Percentiles rank a stretch among this genome's conserved stretches.
Conservation (phyloP, 2,113 vertebrate genomes). For the Melanerpes formicivorus region DNA sequence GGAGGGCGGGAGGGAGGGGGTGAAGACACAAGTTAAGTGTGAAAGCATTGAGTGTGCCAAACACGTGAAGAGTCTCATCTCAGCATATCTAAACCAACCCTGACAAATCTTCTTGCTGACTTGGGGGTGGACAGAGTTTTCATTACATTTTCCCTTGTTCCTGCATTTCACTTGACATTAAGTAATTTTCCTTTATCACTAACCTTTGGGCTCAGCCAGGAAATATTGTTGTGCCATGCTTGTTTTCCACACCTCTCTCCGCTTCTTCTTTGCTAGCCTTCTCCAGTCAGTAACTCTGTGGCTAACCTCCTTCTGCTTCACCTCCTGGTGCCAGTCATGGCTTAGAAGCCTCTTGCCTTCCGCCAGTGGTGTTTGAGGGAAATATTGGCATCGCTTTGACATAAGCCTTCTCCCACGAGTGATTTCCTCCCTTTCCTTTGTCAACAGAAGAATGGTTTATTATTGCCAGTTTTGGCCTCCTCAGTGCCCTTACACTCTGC, state of each 20-base stretch:
- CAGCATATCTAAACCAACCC: conserved; percentile 19
- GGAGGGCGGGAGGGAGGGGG: background rate
- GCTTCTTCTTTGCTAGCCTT: conserved; percentile 75
- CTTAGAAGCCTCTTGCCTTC: conserved; percentile 75
- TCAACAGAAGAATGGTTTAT: conserved; percentile 97
- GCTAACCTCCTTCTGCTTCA: conserved; percentile 81
- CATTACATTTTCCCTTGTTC: conserved; percentile 14
- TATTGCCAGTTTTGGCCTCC: conserved; percentile 92
- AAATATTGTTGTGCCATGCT: conserved; percentile 65
- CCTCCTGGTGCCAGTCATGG: conserved; percentile 76
- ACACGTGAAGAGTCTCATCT: conserved; percentile 14
- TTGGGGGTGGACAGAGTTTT: background rate
- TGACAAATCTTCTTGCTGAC: background rate
- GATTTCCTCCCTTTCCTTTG: conserved; percentile 92
- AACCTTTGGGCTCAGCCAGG: conserved; percentile 53
- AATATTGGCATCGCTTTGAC: conserved; percentile 79
- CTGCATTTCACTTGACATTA: conserved; percentile 10
- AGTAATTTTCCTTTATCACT: conserved; percentile 35
- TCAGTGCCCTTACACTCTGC: conserved; percentile 92
- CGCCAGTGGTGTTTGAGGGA: conserved; percentile 77
- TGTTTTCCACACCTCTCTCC: conserved; percentile 72
- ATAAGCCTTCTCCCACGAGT: conserved; percentile 83
- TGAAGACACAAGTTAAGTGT: background rate
- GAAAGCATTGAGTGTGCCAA: background rate
- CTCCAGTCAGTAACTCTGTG: conserved; percentile 78